Evolutionary conservation across 2,797 vertebrate species (phyloP), one percentile per base, ranked within the genome.

Genomic region (Balearica regulorum): DNA sequence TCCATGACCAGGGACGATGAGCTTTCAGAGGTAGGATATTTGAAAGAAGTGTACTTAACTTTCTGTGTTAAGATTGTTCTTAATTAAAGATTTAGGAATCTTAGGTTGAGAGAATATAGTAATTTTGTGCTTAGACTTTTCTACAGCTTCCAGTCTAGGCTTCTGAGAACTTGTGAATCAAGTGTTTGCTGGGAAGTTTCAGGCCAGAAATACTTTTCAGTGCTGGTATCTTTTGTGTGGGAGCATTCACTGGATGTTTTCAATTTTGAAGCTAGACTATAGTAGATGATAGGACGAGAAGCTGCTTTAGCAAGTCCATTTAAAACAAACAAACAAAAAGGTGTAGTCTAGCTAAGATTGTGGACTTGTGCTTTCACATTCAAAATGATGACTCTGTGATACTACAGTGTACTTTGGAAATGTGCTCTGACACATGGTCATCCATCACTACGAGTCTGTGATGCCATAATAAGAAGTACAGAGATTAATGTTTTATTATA

Each of bases 401-500:
- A 69, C 25, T 72, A 8, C 20, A 57, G 28, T 9, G 37, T 83
- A 4, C 73, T 46, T n/a, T 78, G 72, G 58, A 71, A 90, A 92
- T 85, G 66, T 55, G 51, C 60, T 85, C 61, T 83, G 84, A n/a
- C 39, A 82, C 28, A 3, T 48, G 72, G 57, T 29, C 68, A 81
- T 96, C 85, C 62, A 90, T 97, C 87, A 81, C 87, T 19, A 5
- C 0, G 7, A 76, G 65, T 51, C 80, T 83, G 46, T 49, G 64
- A 72, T 86, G 61, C 91, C 77, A 65, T 88, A 95, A 91, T 89
- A 87, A 72, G 62, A 85, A 90, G 65, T 72, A 76, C 61, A 75
- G 91, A 80, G 64, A 96, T 96, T 18, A 96, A 96, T 94, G 66
- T 95, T 97, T 95, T 94, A 96, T 91, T 94, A 94, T 83, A 77